Conservation (phyloP, 2,797 vertebrate species). For the Perodicticus potto region DNA sequence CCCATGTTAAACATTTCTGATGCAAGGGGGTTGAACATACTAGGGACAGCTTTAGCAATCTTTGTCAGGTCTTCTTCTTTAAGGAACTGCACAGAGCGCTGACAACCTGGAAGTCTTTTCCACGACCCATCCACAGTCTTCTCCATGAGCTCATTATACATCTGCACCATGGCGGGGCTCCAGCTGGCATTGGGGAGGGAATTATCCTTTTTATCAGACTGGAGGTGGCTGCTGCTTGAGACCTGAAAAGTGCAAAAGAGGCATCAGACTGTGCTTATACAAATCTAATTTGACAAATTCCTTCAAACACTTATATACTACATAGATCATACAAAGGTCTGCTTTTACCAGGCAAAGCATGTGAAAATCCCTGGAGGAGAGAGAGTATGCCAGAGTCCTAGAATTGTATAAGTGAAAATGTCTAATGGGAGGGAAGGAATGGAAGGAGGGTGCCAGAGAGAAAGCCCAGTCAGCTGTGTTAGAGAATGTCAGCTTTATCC, state of each 20-base stretch:
- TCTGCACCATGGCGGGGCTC: not conserved
- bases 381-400: not conserved
- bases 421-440: not conserved
- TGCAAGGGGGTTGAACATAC: not conserved
- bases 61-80: not conserved
- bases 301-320: too few relatives aligned
- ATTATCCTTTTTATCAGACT: not conserved
- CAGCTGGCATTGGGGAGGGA: not conserved
- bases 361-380: not conserved
- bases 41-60: not conserved
- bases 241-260: not conserved
- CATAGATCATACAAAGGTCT: not conserved
- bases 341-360: not conserved
- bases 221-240: not conserved
- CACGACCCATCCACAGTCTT: not conserved
- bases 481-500: not conserved
- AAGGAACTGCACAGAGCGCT: not conserved
- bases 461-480: not conserved
- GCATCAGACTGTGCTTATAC: not conserved
- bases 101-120: not conserved
- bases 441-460: not conserved
- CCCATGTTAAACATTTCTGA: not conserved
- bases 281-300: not conserved
- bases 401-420: not conserved
- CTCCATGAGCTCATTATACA: not conserved